Conservation (phyloP, 2,797 vertebrate genomes). For the Pseudocheirus occidentalis region DNA sequence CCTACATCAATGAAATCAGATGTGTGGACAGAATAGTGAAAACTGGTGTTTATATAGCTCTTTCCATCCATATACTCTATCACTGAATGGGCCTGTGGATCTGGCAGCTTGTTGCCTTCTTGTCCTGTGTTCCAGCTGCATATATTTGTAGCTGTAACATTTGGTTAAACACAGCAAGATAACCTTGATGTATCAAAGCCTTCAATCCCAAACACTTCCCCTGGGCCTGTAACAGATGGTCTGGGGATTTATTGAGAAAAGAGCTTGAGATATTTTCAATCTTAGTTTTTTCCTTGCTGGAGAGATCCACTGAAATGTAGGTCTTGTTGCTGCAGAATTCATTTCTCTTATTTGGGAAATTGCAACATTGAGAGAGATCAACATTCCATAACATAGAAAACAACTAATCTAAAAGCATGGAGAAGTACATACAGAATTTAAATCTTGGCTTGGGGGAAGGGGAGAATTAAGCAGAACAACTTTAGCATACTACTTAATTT, state of each 20-base stretch:
- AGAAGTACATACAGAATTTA: slow-evolving; percentile 61
- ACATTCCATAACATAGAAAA: slow-evolving; percentile 6
- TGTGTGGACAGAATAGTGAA: background rate
- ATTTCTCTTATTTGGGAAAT: slow-evolving; percentile 42
- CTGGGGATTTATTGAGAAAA: background rate
- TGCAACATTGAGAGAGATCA: slow-evolving; percentile 28
- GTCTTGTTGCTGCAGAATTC: background rate
- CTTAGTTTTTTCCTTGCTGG: background rate
- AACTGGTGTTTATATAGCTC: background rate
- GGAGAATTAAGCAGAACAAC: slow-evolving; percentile 48
- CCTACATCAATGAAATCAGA: background rate
- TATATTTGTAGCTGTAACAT: background rate
- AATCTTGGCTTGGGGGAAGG: slow-evolving; percentile 44
- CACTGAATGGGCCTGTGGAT: background rate
- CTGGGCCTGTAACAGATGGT: background rate
- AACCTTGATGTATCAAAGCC: background rate
- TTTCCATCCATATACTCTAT: background rate
- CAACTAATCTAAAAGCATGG: slow-evolving; percentile 47
- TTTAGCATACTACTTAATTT: slow-evolving; percentile 43
- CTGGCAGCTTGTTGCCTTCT: background rate
- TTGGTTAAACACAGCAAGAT: background rate
- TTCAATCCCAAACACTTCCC: background rate
- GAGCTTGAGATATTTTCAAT: background rate
- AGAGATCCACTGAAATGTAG: background rate
- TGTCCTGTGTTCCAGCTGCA: background rate